Evolutionary conservation across 2,797 vertebrate species (phyloP).

Genomic region (Choloepus didactylus): DNA sequence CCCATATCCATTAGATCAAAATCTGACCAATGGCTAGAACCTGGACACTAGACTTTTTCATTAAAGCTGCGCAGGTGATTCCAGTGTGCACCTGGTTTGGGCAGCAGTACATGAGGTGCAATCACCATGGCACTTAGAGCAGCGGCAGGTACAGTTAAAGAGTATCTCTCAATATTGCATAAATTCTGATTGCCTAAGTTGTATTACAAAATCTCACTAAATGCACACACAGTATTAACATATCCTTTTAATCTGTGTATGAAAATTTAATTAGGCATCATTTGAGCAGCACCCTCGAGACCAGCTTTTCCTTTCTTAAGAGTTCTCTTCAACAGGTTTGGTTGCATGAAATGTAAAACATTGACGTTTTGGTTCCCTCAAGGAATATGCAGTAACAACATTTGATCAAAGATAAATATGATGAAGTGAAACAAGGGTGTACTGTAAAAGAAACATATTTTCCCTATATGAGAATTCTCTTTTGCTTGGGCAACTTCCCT

Average conservation of each 20-base stretch:
- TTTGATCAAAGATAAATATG: slow-evolving; percentile 50
- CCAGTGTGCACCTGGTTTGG: background rate
- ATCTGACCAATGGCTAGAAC: background rate
- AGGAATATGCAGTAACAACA: slow-evolving; percentile 57
- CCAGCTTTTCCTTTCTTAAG: slow-evolving; percentile 39
- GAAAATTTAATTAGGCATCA: slow-evolving; percentile 74
- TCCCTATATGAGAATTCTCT: slow-evolving; percentile 16
- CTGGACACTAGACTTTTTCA: background rate
- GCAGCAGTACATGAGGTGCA: background rate
- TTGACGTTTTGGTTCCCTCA: background rate
- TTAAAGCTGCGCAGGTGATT: background rate
- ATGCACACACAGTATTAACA: slow-evolving; percentile 24
- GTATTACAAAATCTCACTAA: slow-evolving; percentile 58
- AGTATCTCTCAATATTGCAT: background rate
- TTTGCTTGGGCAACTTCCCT: slow-evolving; percentile 26
- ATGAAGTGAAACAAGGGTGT: slow-evolving; percentile 42
- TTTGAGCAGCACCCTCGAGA: slow-evolving; percentile 52
- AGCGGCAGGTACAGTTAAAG: background rate
- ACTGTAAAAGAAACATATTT: slow-evolving; percentile 33
- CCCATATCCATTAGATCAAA: background rate
- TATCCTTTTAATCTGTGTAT: slow-evolving; percentile 72
- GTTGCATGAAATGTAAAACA: slow-evolving; percentile 60
- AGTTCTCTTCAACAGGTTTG: slow-evolving; percentile 43
- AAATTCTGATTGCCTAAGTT: slow-evolving; percentile 42
- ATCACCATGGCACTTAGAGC: background rate